Base-by-base conservation (phyloP, 2,888 invertebrate genomes). In the Heliconius aoede region DNA sequence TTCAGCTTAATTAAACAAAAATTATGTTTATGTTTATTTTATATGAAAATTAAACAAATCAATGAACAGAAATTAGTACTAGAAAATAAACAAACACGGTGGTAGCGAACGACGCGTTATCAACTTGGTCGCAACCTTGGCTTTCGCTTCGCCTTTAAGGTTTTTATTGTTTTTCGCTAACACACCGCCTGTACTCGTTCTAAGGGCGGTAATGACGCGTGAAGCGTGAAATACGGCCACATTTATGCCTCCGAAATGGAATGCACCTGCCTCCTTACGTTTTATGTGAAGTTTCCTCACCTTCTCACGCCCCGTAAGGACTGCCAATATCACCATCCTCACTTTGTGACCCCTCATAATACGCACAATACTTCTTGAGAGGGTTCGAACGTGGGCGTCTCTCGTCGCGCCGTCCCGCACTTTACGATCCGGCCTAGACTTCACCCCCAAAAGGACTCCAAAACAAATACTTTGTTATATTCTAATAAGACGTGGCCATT, bases 301-400 rank as follows among this genome's bases (percentile, higher is more conserved):
- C 93, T 93, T 90, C 92, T 89, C 87, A 90, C 89, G 88, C 89
- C 85, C 86, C 87, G 90, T 88, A 89, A 92, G 91, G 92, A 90
- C 90, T 88, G 90, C 91, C 93, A 91, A 94, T 93, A 93, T 92
- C 88, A 90, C 88, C 89, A 88, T 90, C 91, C 91, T 89, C 91
- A 92, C 93, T 92, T 92, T 92, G 93, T 92, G 93, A 93, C 93
- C 93, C 93, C 91, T 93, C 92, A 91, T 94, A 94, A 93, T 91
- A 88, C 89, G 86, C 26, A 89, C 89, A 90, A 93, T 93, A 91
- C 92, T 91, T 91, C 93, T 91, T 92, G 91, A 93, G 90, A 93
- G 93, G 92, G 91, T 92, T 90, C 88, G 92, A 89, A 87, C 89
- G 88, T 84, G 86, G 87, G 83, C 84, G 84, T 84, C 84, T 82